Conservation (phyloP, 2,113 vertebrate species). For the Chascanopsetta lugubris region DNA sequence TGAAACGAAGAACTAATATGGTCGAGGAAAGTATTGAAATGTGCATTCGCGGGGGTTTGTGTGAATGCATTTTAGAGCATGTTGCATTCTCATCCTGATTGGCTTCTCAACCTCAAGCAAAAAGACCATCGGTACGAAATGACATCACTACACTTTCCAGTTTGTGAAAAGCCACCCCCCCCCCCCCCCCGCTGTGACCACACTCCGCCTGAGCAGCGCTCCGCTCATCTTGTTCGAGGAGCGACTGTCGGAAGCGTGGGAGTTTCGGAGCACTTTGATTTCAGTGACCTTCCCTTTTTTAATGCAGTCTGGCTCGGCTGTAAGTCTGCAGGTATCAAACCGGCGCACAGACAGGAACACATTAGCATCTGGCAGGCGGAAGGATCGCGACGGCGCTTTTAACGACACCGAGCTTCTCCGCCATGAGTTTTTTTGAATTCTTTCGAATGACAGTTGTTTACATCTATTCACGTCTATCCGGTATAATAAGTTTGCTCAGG, state of each 20-base stretch:
- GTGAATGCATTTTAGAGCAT: too few species aligned
- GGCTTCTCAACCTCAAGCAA: too few species aligned
- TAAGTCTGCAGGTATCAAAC: conserved; percentile 52
- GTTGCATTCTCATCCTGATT: too few species aligned
- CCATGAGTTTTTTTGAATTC: not conserved
- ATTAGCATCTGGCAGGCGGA: not conserved
- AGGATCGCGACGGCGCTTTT: not conserved
- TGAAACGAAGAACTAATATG: too few species aligned
- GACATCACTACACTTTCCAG: not conserved
- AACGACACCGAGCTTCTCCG: not conserved
- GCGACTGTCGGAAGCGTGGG: conserved; percentile 46
- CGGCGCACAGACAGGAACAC: conserved; percentile 14
- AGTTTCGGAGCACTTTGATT: conserved; percentile 62
- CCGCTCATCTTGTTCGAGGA: conserved; percentile 5
- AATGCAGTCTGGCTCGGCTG: conserved; percentile 46
- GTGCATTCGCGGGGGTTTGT: too few species aligned
- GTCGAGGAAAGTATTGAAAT: too few species aligned
- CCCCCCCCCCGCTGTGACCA: not conserved
- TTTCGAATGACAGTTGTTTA: too few species aligned
- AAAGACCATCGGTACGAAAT: too few species aligned
- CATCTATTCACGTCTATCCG: too few species aligned
- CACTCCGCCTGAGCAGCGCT: not conserved
- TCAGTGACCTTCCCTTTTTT: conserved; percentile 58
- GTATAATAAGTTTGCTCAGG: too few species aligned
- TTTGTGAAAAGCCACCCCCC: conserved; percentile 1